Conservation (phyloP, 1,140 invertebrate species). For the Drosophila biarmipes region DNA sequence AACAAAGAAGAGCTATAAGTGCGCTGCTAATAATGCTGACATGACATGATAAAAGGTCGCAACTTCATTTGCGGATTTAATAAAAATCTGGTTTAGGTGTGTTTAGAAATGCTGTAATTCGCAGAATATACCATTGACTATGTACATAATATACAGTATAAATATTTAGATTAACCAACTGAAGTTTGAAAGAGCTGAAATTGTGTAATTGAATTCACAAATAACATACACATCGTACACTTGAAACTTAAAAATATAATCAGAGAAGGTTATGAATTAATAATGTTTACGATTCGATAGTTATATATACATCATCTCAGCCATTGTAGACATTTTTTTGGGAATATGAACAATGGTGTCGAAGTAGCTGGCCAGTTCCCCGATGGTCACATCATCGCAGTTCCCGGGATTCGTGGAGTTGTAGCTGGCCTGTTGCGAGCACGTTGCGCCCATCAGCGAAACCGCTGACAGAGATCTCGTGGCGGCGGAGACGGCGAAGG, state of each 20-base stretch:
- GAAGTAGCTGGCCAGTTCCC: conserved; percentile 96
- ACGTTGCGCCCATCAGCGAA: conserved; percentile 58
- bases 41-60: background rate
- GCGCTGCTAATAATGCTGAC: no score
- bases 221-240: conserved; percentile 31
- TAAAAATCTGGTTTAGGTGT: background rate
- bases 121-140: conserved; percentile 45
- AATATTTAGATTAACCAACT: conserved; percentile 35
- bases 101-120: conserved; percentile 35
- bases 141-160: conserved; percentile 44
- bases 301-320: conserved; percentile 98
- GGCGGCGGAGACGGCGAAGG: background rate
- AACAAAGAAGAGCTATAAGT: background rate
- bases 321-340: conserved; percentile 98
- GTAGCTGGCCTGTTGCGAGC: conserved; percentile 88
- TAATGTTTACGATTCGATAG: background rate
- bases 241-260: conserved; percentile 25
- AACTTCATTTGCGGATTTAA: background rate
- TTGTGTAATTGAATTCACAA: conserved; percentile 42
- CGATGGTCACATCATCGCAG: conserved; percentile 92
- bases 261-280: conserved; percentile 8
- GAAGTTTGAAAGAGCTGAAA: conserved; percentile 15
- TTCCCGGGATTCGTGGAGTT: conserved; percentile 85
- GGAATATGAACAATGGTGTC: conserved; percentile 97
- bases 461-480: conserved; percentile 13